Conservation (phyloP, 1,140 invertebrate species). For the Diachasma alloeum region DNA sequence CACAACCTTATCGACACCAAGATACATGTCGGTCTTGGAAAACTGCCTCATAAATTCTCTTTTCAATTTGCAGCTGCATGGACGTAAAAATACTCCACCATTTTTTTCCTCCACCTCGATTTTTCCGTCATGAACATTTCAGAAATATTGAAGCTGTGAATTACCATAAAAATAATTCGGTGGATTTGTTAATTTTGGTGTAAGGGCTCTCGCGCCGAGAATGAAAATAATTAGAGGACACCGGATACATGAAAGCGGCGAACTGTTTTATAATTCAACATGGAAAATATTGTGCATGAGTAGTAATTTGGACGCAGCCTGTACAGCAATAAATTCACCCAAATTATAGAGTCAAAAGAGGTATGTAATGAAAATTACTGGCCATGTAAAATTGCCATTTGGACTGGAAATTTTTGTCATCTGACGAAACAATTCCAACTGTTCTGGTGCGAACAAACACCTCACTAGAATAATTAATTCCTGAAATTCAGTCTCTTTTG, state of each 20-base stretch:
- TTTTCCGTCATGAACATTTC: neutral
- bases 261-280: neutral
- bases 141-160: neutral
- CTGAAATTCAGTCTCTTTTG: too few relatives aligned
- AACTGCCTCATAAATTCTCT: slow-evolving; percentile 14
- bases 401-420: neutral
- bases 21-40: slow-evolving; percentile 8
- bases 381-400: neutral
- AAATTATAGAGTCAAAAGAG: slow-evolving; percentile 6
- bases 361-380: neutral
- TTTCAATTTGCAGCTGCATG: slow-evolving; percentile 1
- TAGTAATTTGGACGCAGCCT: neutral
- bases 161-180: neutral
- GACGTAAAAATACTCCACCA: neutral
- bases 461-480: too few relatives aligned
- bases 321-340: neutral
- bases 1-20: slow-evolving; percentile 15
- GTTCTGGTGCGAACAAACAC: too few relatives aligned
- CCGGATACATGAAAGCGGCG: neutral
- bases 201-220: neutral
- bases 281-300: neutral
- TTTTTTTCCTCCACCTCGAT: neutral
- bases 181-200: neutral
- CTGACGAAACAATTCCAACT: neutral
- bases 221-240: neutral